These are phyloP conservation scores for Nebria ingens DNA, from an alignment of 1,140 invertebrate genomes.

Conservation along the genomic window DNA sequence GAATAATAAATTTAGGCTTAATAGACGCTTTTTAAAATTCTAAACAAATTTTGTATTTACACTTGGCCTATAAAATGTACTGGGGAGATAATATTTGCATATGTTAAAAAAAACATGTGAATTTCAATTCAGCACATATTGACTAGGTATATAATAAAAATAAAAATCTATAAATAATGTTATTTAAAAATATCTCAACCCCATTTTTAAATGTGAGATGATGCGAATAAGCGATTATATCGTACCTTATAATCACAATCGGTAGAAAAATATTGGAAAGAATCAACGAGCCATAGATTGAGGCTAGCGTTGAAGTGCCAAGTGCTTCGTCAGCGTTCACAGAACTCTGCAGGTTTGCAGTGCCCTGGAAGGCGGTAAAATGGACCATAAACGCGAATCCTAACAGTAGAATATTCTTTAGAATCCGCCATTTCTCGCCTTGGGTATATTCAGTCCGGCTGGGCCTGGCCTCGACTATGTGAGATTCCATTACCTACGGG, in stretches of 20 bases:
- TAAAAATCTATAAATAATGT: too few species aligned
- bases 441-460: conserved; percentile 15
- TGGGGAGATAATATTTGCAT: too few species aligned
- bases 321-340: conserved; percentile 55
- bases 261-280: conserved; percentile 74
- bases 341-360: conserved; percentile 68
- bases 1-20: too few species aligned
- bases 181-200: too few species aligned
- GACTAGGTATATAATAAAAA: too few species aligned
- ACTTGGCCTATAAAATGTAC: too few species aligned
- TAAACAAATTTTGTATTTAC: too few species aligned
- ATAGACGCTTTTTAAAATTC: too few species aligned
- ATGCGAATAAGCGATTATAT: too few species aligned
- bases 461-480: not conserved
- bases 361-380: conserved; percentile 74
- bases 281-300: conserved; percentile 71
- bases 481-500: not conserved
- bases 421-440: conserved; percentile 52
- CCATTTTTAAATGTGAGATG: too few species aligned
- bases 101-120: too few species aligned
- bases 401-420: conserved; percentile 60
- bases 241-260: conserved; percentile 57
- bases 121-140: too few species aligned
- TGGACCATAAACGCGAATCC: conserved; percentile 70
- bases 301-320: conserved; percentile 58